These are phyloP conservation scores for Drosophila pandora DNA, from an alignment of 1,140 invertebrate genomes.

Conservation along the genomic window DNA sequence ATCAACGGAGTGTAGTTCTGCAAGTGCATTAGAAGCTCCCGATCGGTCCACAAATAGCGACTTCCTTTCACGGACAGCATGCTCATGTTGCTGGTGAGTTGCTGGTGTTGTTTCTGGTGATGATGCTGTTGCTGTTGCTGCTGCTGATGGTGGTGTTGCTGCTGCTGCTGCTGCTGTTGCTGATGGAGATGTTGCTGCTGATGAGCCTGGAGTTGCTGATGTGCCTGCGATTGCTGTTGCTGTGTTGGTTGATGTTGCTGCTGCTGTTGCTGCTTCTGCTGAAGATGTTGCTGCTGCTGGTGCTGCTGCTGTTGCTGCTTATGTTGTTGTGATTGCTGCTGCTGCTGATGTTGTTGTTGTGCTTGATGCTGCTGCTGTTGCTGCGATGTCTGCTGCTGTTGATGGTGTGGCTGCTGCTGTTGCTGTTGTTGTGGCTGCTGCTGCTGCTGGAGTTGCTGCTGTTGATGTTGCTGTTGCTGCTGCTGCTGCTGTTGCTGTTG, in stretches of 20 bases:
- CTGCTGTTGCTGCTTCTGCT: slow-evolving; percentile 51
- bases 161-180: slow-evolving; percentile 10
- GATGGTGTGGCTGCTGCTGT: slow-evolving; percentile 2
- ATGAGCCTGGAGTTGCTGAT: slow-evolving; percentile 3
- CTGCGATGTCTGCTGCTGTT: slow-evolving; percentile 6
- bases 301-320: slow-evolving; percentile 5
- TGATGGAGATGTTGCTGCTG: slow-evolving; percentile 18
- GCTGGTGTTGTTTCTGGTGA: slow-evolving; percentile 48
- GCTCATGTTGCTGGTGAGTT: slow-evolving; percentile 61
- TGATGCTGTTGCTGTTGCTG: slow-evolving; percentile 27
- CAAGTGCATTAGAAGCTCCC: slow-evolving; percentile 75
- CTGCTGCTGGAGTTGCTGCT: neutral
- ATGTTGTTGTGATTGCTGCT: neutral
- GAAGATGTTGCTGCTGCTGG: slow-evolving; percentile 1
- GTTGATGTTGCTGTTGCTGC: slow-evolving; percentile 1
- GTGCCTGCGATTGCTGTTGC: neutral
- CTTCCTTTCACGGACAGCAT: slow-evolving; percentile 56
- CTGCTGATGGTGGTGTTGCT: neutral
- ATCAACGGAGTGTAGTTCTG: slow-evolving; percentile 79
- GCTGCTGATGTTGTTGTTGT: neutral
- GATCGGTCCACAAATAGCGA: slow-evolving; percentile 74
- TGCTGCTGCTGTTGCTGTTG: slow-evolving; percentile 13
- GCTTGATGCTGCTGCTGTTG: slow-evolving; percentile 12
- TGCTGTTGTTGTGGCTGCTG: neutral
- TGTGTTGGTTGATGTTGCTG: slow-evolving; percentile 34